Evolutionary conservation across 2,797 vertebrate species (phyloP), one percentile per base, ranked within the genome.

Genomic region (Chelonia mydas): DNA sequence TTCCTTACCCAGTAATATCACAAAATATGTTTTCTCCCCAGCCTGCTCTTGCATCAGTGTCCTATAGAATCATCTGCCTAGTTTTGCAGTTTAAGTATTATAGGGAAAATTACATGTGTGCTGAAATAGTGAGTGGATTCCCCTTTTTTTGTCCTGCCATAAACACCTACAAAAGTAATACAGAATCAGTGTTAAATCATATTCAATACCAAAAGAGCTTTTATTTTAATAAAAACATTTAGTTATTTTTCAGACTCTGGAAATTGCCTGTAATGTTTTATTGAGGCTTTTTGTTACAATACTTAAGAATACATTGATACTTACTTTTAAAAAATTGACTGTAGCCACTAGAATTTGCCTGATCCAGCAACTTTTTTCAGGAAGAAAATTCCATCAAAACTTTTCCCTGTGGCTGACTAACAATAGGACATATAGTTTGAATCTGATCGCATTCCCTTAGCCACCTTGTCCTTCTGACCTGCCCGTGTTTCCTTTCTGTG

Each of bases 401-500:
- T 47, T 19, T 37, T 3, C 68, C 33, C 55, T 85, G 72, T 85
- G 16, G 61, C 33, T 19, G 16, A n/a, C 33, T 55, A 47, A 54
- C 27, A 88, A 37, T 0, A 47, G 77, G 77, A 28, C 37, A 4
- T 37, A 33, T 23, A 61, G 23, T 77, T 45, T 85, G 21, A 89
- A 37, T 87, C 84, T 27, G 17, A 7, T 23, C 65, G 49, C 45
- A 33, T 28, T 49, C 86, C 25, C 23, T 87, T 51, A 85, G 0
- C 80, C 65, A 2, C 80, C 25, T 21, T 89, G 37, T 47, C 86
- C 54, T 21, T 90, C 84, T 83, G 9, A 84, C 77, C 81, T 12
- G 92, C 83, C 83, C 89, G 10, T 83, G 86, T 93, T 93, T 12
- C 7, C 86, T 94, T 88, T 76, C 81, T 68, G 83, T 47, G 28